Evolutionary conservation across 2,113 vertebrate genomes (phyloP), one percentile per base, ranked within the genome.

Genomic region (Hystrix cristata): DNA sequence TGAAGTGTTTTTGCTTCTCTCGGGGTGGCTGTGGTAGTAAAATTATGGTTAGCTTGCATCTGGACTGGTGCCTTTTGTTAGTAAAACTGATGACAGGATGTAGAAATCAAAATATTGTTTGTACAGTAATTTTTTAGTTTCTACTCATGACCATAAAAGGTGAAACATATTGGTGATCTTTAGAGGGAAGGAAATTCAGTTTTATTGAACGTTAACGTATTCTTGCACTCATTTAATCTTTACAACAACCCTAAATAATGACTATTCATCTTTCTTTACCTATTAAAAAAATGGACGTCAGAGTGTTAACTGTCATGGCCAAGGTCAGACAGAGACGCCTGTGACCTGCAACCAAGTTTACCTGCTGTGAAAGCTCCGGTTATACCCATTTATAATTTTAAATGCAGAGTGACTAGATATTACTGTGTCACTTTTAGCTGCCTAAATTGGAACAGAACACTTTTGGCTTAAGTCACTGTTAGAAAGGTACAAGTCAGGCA

Each of bases 31-130:
- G 25, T 85, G 72, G 43, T 90, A 69, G 83, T 88, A 81, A 97
- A 95, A 94, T 65, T 89, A 86, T 0, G 0, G 86, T 79, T 95
- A 80, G 38, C 46, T 38, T 91, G 31, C 69, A 72, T 95, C 94
- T 97, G 93, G 79, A 93, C 46, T 31, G 18, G 60, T 76, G 71
- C 55, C 79, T 97, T 96, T 96, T 93, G 92, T 96, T 81, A 91
- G 83, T 31, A 97, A 76, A 94, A 86, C 87, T 88, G 67, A 96
- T 91, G 89, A 93, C 89, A 93, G 48, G 64, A 65, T 62, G 16
- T 93, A 96, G 95, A 82, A 97, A 87, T 90, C n/a, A 96, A 94
- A 96, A 93, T 93, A 97, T 90, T 97, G 85, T 95, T 94, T 90
- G 60, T 25, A 2, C 48, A 19, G 2, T 57, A 59, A 93, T 43